These are phyloP conservation scores for Apamea crenata DNA, from an alignment of 2,888 invertebrate species.

Conservation along the genomic window DNA sequence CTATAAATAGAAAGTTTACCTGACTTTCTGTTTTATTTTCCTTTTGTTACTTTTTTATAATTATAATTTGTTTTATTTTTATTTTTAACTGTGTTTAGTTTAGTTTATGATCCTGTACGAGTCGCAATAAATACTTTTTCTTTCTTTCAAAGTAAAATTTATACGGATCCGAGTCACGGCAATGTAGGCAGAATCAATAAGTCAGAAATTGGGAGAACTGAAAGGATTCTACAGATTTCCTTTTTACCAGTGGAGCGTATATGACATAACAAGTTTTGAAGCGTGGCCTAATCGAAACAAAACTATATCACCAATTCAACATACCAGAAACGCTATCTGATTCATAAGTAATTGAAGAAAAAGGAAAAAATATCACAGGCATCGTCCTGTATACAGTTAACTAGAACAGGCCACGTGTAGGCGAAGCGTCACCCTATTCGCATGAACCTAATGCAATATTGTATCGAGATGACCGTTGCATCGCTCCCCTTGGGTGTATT, in stretches of 20 bases:
- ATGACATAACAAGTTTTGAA: not conserved
- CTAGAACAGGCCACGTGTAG: conserved; percentile 15
- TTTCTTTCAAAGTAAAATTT: too few species aligned
- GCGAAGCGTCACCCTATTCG: conserved; percentile 38
- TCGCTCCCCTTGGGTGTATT: conserved; percentile 77
- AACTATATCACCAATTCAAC: not conserved
- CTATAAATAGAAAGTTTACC: conserved; percentile 50
- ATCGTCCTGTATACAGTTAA: not conserved
- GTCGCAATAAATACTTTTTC: too few species aligned
- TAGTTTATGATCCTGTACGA: too few species aligned
- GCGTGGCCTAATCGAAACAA: not conserved
- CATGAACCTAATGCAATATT: conserved; percentile 53
- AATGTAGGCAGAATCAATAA: conserved; percentile 29
- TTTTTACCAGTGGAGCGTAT: not conserved
- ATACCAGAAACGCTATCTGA: not conserved
- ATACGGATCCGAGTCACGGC: conserved; percentile 22
- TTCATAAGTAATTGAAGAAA: conserved; percentile 1
- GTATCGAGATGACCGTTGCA: conserved; percentile 77
- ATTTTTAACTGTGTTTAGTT: too few species aligned
- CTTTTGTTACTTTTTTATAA: too few species aligned
- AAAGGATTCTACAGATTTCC: conserved; percentile 4
- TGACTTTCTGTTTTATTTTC: too few species aligned
- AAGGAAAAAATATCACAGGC: not conserved
- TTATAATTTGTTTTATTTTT: too few species aligned
- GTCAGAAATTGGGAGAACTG: conserved; percentile 18